Conservation (phyloP, 1,140 invertebrate genomes). For the Cryptotermes secundus region DNA sequence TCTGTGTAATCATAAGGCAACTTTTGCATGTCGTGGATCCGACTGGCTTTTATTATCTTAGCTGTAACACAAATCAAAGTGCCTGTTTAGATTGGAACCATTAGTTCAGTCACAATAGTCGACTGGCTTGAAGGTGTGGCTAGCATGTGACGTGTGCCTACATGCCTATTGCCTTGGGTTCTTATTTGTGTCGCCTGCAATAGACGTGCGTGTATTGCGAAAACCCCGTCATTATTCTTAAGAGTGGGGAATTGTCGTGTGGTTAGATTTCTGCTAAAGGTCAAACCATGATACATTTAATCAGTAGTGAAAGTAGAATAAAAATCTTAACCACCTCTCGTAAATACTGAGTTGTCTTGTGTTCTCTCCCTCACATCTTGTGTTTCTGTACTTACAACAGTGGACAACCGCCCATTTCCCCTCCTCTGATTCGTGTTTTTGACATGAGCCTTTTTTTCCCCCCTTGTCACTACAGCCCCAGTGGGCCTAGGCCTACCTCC, state of each 20-base stretch:
- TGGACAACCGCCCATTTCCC: background rate
- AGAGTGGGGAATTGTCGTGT: background rate
- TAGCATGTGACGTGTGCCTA: too few species aligned
- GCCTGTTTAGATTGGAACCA: background rate
- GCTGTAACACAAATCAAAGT: background rate
- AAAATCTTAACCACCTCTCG: background rate
- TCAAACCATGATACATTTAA: background rate
- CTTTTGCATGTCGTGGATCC: background rate
- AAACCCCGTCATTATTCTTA: background rate
- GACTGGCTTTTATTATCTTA: background rate
- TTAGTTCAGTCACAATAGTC: constrained; percentile 1
- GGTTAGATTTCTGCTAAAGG: background rate
- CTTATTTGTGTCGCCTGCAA: background rate
- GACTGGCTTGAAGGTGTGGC: background rate
- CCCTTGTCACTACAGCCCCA: too few species aligned
- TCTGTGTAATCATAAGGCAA: background rate
- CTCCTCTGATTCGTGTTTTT: background rate
- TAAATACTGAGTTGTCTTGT: background rate
- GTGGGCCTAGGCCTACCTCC: too few species aligned
- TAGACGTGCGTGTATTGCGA: background rate
- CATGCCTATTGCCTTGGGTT: background rate
- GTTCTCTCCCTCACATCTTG: background rate
- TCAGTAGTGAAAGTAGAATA: background rate
- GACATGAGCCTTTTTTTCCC: background rate
- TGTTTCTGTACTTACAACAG: background rate